phyloP scores from a whole-genome alignment of 2,797 vertebrate species.

The Myotis vivesi region DNA sequence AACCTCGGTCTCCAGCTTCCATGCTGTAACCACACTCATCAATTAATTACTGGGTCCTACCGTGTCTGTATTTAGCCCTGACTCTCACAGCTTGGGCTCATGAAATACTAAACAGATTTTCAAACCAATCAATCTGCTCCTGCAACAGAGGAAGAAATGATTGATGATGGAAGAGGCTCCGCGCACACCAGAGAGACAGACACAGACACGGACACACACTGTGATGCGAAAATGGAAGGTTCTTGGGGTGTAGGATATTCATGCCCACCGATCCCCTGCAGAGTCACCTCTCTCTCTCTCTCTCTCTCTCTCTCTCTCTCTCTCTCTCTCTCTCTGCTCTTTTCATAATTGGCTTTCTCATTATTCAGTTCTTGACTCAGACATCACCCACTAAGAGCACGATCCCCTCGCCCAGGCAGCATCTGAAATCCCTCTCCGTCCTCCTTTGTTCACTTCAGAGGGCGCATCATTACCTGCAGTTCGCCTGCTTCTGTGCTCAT shows the following conservation, averaged over 20 bases:
- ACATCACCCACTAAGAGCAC: background rate
- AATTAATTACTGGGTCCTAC: conserved; percentile 59
- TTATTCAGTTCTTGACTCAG: background rate
- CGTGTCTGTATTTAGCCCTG: conserved; percentile 57
- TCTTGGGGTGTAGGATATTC: too few relatives aligned
- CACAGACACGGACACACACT: too few relatives aligned
- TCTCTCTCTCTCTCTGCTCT: background rate
- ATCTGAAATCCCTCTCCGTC: too few relatives aligned
- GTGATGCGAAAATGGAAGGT: too few relatives aligned
- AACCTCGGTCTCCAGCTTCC: conserved; percentile 34
- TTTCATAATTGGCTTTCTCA: background rate
- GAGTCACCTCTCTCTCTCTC: too few relatives aligned
- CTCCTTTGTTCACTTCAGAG: too few relatives aligned
- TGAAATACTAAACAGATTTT: conserved; percentile 66
- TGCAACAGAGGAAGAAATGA: conserved; percentile 62
- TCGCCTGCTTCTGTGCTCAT: background rate
- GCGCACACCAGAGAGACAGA: too few relatives aligned
- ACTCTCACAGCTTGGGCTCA: conserved; percentile 59
- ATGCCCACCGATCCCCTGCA: too few relatives aligned
- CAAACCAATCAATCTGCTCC: conserved; percentile 56
- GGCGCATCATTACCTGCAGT: too few relatives aligned
- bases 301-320: too few relatives aligned
- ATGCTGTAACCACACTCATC: conserved; percentile 49
- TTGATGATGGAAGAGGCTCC: background rate
- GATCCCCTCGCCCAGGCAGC: background rate